Base-by-base conservation (phyloP, 2,797 vertebrate species). In the Megaceryle alcyon region DNA sequence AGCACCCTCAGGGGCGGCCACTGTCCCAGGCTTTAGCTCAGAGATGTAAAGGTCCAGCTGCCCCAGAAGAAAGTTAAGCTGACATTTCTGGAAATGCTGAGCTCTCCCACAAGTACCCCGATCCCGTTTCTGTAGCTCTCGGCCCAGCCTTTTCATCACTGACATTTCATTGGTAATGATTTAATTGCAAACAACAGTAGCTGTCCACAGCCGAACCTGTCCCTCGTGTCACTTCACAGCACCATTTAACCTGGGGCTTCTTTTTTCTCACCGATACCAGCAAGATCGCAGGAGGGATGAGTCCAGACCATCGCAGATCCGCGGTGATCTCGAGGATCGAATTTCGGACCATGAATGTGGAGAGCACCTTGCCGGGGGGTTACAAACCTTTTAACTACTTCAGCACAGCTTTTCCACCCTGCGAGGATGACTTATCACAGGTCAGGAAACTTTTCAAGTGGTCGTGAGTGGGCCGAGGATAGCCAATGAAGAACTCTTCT, bases 251-350 rank as follows among this genome's bases (percentile, higher is more conserved):
- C 14, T 14, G 9, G 6, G 51, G 64, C 51, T 26, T 21, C 26
- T 3, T 28, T 81, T 81, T 73, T 69, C 81, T 20, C 23, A 49
- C 33, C 53, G 9, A 44, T 39, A 61, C 8, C 9, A 54, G 16
- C 13, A 75, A 70, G 83, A 63, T 46, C 22, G 33, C 37, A 31
- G 10, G 29, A 77, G 10, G 10, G 9, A 54, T 56, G 70, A 81
- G 66, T 66, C 57, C 35, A 78, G 23, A 70, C 4, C 10, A 59
- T 23, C 15, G 59, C 4, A 84, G 8, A 0, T 10, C 43, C 6
- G 8, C 57, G 8, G 35, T 39, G 41, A 57, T 11, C 0, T 0
- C 39, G 68, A 92, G 51, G 21, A 53, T 17, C 5, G 76, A 13
- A 80, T 69, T 90, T 76, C 23, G 23, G 20, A 43, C 35, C 43